Conservation (phyloP, 1,140 invertebrate species). For the Sinella curviseta region DNA sequence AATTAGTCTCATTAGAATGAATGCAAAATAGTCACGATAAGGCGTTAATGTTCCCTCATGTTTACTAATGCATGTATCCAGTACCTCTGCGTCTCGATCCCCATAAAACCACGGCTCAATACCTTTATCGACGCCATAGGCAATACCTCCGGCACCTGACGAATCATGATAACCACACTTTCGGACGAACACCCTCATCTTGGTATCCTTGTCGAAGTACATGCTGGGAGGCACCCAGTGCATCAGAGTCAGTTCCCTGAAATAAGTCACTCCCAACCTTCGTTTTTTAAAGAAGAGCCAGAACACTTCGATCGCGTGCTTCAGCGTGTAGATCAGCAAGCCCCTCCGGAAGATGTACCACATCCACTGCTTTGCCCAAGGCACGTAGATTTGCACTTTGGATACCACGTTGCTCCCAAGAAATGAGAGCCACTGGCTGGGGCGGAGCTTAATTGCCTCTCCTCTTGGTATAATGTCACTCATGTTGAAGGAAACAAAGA, state of each 20-base stretch:
- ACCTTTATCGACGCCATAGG: neutral
- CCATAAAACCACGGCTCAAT: conserved; percentile 16
- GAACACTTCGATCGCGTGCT: conserved; percentile 7
- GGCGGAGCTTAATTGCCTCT: neutral
- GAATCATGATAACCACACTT: conserved; percentile 11
- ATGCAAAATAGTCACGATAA: too few relatives aligned
- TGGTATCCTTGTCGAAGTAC: neutral
- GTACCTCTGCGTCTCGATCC: neutral
- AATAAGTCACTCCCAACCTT: neutral
- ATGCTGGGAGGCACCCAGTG: neutral
- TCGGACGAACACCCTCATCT: neutral
- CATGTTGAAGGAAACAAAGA: too few relatives aligned
- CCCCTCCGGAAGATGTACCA: neutral
- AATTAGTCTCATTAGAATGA: too few relatives aligned
- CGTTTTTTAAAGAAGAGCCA: conserved; percentile 15
- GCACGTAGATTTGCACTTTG: neutral
- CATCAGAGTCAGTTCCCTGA: neutral
- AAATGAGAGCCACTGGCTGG: neutral
- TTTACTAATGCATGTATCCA: too few relatives aligned
- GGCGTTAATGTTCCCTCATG: too few relatives aligned
- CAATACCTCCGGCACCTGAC: neutral
- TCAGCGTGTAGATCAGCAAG: neutral
- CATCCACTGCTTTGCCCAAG: neutral
- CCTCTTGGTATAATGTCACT: too few relatives aligned
- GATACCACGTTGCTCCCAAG: neutral